Conservation (phyloP, 2,113 vertebrate genomes). For the Upupa epops region DNA sequence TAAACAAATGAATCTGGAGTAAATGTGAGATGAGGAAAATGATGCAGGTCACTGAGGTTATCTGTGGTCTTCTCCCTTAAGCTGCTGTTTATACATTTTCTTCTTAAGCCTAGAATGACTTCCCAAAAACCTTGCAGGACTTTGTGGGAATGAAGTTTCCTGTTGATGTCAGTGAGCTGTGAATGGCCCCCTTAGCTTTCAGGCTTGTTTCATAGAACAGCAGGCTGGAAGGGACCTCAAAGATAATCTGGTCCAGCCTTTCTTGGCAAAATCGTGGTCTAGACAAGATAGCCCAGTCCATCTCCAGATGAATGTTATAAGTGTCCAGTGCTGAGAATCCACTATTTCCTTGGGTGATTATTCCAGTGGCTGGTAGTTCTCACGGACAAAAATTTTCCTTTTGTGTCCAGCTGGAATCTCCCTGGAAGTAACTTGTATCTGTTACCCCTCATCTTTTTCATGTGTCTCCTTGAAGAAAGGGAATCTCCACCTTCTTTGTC, state of each 20-base stretch:
- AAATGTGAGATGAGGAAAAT: neutral
- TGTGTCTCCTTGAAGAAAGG: neutral
- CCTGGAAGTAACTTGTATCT: neutral
- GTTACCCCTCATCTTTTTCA: neutral
- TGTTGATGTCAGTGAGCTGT: neutral
- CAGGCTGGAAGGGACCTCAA: neutral
- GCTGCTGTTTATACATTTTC: neutral
- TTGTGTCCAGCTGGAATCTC: neutral
- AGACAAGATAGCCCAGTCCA: neutral
- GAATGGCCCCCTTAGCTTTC: neutral
- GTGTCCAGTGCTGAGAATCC: neutral
- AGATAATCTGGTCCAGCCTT: neutral
- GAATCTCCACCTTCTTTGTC: neutral
- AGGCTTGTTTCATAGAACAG: neutral
- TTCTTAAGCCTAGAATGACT: neutral
- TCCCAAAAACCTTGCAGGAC: neutral
- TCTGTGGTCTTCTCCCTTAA: neutral
- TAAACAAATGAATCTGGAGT: fast-evolving
- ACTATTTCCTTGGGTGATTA: neutral
- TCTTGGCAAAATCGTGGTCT: neutral
- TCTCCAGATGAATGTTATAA: too few species aligned
- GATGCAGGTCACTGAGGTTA: neutral
- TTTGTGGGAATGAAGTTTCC: neutral
- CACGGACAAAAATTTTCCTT: neutral
- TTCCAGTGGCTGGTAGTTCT: neutral